Evolutionary conservation across 2,888 invertebrate genomes (phyloP).

Genomic region (Catocala nupta): DNA sequence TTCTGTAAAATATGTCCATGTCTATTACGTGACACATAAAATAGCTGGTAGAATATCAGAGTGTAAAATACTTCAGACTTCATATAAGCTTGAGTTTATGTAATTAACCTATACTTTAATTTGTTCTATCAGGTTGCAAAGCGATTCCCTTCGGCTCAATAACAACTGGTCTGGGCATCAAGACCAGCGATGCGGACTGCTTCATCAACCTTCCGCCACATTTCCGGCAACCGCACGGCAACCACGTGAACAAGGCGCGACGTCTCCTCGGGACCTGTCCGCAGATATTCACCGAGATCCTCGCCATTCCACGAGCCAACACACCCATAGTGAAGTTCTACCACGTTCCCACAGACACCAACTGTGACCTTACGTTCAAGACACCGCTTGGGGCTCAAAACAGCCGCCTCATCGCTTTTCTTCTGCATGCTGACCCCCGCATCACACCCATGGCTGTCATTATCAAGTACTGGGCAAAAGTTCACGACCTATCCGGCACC

Average conservation of each 20-base stretch:
- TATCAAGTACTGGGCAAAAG: constrained; percentile 92
- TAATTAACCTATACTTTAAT: not conserved
- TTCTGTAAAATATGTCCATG: no score
- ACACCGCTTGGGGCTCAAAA: constrained; percentile 91
- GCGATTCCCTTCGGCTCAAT: constrained; percentile 91
- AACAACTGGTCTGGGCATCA: constrained; percentile 90
- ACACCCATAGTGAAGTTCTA: constrained; percentile 93
- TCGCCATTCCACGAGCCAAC: constrained; percentile 90
- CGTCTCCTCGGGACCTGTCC: constrained; percentile 71
- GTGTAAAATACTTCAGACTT: no score
- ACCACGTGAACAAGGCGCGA: constrained; percentile 68
- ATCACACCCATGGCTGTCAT: constrained; percentile 88
- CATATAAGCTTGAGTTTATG: no score
- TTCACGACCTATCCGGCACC: constrained; percentile 86
- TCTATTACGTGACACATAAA: no score
- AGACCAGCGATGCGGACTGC: constrained; percentile 91
- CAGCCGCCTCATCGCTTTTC: constrained; percentile 88
- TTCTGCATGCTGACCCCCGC: constrained; percentile 87
- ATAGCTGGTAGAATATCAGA: no score
- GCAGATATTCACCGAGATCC: constrained; percentile 83
- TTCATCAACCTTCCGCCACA: constrained; percentile 83
- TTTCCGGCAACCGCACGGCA: constrained; percentile 47
- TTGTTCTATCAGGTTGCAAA: constrained; percentile 65
- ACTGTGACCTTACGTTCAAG: constrained; percentile 92
- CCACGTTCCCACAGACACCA: constrained; percentile 88